Evolutionary conservation across 1,140 invertebrate genomes (phyloP).

Genomic region (honey bee (Apis mellifera)): Amel_HAv3.1 CM009940.2:10126001-10126500

Average conservation of each 20-base stretch:
- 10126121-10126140: conserved; percentile 91
- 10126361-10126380: conserved; percentile 90
- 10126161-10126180: conserved; percentile 88
- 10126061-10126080: conserved; percentile 67
- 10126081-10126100: conserved; percentile 74
- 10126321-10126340: conserved; percentile 90
- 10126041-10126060: conserved; percentile 40
- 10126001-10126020: too few relatives aligned
- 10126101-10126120: conserved; percentile 88
- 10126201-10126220: conserved; percentile 93
- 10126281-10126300: conserved; percentile 83
- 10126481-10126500: background rate
- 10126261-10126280: conserved; percentile 83
- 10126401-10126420: conserved; percentile 83
- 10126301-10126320: conserved; percentile 92
- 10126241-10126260: conserved; percentile 95
- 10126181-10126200: conserved; percentile 87
- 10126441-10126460: conserved; percentile 67
- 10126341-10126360: conserved; percentile 87
- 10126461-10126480: background rate
- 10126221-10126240: conserved; percentile 96
- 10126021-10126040: background rate
- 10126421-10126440: conserved; percentile 79
- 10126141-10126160: conserved; percentile 90
- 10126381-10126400: conserved; percentile 86